Percentiles rank a stretch among this genome's conserved stretches.
phyloP scores from a whole-genome alignment of 2,888 invertebrate species.

The Ennomos erosarius region DNA sequence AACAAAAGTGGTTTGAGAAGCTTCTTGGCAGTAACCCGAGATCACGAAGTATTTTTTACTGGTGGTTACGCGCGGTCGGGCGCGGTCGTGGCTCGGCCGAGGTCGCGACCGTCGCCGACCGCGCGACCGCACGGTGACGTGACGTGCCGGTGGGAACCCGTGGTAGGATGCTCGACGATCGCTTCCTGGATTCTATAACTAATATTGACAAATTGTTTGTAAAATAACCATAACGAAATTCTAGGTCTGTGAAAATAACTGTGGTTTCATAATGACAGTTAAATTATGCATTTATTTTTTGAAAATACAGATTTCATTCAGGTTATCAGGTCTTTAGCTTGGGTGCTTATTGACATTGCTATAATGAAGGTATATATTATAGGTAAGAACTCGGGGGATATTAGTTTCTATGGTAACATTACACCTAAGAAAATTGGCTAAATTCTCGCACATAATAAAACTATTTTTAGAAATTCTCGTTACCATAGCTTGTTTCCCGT shows the following conservation, averaged over 20 bases:
- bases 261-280: constrained; percentile 12
- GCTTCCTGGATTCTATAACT: constrained; percentile 53
- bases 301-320: not conserved
- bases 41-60: constrained; percentile 61
- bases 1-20: constrained; percentile 60
- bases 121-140: constrained; percentile 54
- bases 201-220: constrained; percentile 24
- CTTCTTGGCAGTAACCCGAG: constrained; percentile 66
- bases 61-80: constrained; percentile 48
- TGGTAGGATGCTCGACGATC: constrained; percentile 52
- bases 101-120: constrained; percentile 66
- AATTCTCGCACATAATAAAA: too few relatives aligned
- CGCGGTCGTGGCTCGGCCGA: constrained; percentile 40
- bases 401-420: too few relatives aligned
- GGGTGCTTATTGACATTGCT: too few relatives aligned
- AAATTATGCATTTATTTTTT: not conserved
- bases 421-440: too few relatives aligned
- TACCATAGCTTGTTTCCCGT: too few relatives aligned
- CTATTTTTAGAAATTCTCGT: too few relatives aligned
- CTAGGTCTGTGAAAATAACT: too few relatives aligned
- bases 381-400: too few relatives aligned
- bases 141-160: constrained; percentile 64
- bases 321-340: not conserved
- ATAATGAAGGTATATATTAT: too few relatives aligned
- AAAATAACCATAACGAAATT: too few relatives aligned